A percentile compares a stretch with the other conserved stretches of the same genome.
Evolutionary conservation across 2,888 invertebrate species (phyloP).

Genomic region (Eumacrocentrus americanus): DNA sequence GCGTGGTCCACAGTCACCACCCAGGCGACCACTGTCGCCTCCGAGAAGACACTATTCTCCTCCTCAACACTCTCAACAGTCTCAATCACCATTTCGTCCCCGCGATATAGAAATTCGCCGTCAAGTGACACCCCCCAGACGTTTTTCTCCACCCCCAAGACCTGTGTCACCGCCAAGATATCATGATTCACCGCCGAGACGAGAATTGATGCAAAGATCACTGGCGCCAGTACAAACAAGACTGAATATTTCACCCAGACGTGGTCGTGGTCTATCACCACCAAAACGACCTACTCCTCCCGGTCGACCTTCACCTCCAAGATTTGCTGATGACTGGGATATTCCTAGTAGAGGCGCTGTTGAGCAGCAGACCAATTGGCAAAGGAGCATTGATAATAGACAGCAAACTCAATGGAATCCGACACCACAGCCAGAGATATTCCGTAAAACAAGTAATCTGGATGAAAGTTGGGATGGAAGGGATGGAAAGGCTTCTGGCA

Average conservation of each 20-base stretch:
- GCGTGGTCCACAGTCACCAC: conserved; percentile 23
- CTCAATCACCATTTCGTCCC: conserved; percentile 23
- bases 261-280: conserved; percentile 2
- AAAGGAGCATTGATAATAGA: conserved; percentile 22
- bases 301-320: conserved; percentile 9
- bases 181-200: conserved; percentile 12
- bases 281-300: not conserved
- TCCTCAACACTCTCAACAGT: conserved; percentile 15
- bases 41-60: conserved; percentile 27
- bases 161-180: conserved; percentile 38
- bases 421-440: conserved; percentile 7
- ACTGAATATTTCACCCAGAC: not conserved
- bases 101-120: not conserved
- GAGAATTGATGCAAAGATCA: not conserved
- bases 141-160: conserved; percentile 31
- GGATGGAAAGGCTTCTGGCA: conserved; percentile 31
- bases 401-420: conserved; percentile 25
- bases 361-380: conserved; percentile 44
- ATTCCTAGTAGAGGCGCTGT: conserved; percentile 52
- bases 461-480: conserved; percentile 28
- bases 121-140: conserved; percentile 24
- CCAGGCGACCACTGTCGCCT: conserved; percentile 31
- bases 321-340: conserved; percentile 54
- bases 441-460: not conserved
- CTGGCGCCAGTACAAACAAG: not conserved